phyloP scores from a whole-genome alignment of 1,140 invertebrate species.

The Caenorhabditis inopinata region DNA sequence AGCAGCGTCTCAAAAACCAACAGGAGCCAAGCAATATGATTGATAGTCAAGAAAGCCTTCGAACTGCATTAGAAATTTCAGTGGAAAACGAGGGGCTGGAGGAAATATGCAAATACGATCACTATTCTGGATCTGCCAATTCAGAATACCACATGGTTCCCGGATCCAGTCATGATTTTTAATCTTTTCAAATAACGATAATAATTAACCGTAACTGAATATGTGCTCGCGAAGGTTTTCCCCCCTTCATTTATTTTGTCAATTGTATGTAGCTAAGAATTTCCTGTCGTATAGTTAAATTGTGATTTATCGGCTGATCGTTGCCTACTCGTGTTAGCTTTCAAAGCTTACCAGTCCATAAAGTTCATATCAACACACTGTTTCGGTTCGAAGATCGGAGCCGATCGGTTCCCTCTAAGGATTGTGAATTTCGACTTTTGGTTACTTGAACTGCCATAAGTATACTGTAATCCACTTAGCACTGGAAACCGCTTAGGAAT shows the following conservation, averaged over 20 bases:
- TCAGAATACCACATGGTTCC: background rate
- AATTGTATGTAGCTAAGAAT: background rate
- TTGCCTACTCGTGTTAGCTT: background rate
- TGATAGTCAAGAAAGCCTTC: background rate
- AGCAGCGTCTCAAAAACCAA: background rate
- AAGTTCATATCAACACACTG: too few relatives aligned
- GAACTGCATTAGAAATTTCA: background rate
- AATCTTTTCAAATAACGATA: background rate
- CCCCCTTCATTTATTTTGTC: background rate
- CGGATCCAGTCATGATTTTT: background rate
- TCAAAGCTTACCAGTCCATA: background rate
- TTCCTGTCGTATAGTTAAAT: background rate
- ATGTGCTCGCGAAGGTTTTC: background rate
- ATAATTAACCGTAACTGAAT: background rate
- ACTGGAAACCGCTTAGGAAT: too few relatives aligned
- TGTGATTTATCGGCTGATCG: background rate
- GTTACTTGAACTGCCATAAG: too few relatives aligned
- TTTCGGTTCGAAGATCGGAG: too few relatives aligned
- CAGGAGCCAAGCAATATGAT: background rate
- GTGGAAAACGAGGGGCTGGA: background rate
- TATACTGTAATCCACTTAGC: too few relatives aligned
- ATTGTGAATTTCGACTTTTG: too few relatives aligned
- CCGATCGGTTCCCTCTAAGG: too few relatives aligned
- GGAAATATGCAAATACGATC: background rate
- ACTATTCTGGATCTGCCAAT: background rate